Percentiles rank a stretch among this genome's conserved stretches.
These are phyloP conservation scores for Leptinotarsa haldemani DNA, from an alignment of 2,888 invertebrate species.

Conservation along the genomic window DNA sequence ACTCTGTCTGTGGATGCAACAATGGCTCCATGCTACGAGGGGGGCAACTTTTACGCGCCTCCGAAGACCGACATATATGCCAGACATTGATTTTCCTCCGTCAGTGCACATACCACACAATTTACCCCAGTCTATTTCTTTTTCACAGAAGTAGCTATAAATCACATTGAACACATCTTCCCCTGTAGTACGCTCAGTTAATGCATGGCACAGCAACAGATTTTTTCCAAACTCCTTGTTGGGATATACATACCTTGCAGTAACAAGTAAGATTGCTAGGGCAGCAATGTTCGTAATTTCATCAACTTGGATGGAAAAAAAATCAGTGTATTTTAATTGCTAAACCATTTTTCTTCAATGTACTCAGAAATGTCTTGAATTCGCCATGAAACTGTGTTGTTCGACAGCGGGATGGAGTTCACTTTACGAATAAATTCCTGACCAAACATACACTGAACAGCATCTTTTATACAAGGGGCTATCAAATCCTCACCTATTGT, in stretches of 20 bases:
- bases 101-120: neutral
- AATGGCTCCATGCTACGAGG: no score
- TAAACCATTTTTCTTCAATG: neutral
- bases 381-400: neutral
- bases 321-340: neutral
- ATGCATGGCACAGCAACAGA: neutral
- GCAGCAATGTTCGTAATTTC: neutral
- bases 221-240: neutral
- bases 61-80: no score
- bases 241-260: neutral
- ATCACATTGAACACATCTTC: slow-evolving; percentile 1
- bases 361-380: neutral
- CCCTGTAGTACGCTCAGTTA: neutral
- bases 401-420: neutral
- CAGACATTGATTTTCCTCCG: no score
- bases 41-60: no score
- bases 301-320: neutral
- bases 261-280: neutral
- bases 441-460: no score
- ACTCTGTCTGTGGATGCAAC: no score
- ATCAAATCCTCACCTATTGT: neutral
- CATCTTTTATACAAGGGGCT: neutral
- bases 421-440: no score
- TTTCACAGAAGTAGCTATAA: neutral
- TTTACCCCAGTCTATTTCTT: neutral